Evolutionary conservation across 2,888 invertebrate genomes (phyloP).

Genomic region (Drosophila mayaguana): DNA sequence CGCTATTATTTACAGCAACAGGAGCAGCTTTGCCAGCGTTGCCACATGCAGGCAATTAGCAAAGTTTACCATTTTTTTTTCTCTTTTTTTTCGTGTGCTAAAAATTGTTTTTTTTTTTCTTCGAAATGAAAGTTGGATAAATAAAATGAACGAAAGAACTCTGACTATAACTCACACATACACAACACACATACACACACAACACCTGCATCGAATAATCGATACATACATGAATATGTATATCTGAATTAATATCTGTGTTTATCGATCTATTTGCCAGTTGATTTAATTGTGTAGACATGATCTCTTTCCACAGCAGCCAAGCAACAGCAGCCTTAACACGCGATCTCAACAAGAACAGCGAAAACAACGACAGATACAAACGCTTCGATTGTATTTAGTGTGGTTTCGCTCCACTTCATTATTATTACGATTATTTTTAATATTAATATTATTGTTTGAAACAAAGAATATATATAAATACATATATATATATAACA

Average conservation of each 20-base stretch:
- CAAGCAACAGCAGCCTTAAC: conserved; percentile 60
- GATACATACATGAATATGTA: not conserved
- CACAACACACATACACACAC: not conserved
- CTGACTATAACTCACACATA: not conserved
- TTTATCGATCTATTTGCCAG: conserved; percentile 26
- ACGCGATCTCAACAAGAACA: conserved; percentile 47
- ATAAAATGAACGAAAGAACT: not conserved
- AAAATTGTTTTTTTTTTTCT: conserved; percentile 23
- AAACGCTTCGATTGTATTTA: conserved; percentile 60
- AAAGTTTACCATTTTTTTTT: conserved; percentile 24
- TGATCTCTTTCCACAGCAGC: conserved; percentile 74
- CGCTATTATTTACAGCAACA: not conserved
- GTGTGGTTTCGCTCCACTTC: conserved; percentile 35
- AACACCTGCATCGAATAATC: conserved; percentile 10
- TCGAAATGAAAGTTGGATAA: conserved; percentile 4
- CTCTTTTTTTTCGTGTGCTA: conserved; percentile 52
- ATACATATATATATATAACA: not conserved
- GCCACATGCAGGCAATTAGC: conserved; percentile 5
- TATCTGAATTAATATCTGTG: conserved; percentile 4
- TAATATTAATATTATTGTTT: conserved; percentile 15
- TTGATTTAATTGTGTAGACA: conserved; percentile 77
- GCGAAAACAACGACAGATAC: conserved; percentile 57
- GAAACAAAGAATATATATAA: conserved; percentile 7
- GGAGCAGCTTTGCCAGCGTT: conserved; percentile 31
- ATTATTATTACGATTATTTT: conserved; percentile 14